Evolutionary conservation across 2,797 vertebrate species (phyloP), one percentile per base, ranked within the genome.

Genomic region (Poecilia wingei): DNA sequence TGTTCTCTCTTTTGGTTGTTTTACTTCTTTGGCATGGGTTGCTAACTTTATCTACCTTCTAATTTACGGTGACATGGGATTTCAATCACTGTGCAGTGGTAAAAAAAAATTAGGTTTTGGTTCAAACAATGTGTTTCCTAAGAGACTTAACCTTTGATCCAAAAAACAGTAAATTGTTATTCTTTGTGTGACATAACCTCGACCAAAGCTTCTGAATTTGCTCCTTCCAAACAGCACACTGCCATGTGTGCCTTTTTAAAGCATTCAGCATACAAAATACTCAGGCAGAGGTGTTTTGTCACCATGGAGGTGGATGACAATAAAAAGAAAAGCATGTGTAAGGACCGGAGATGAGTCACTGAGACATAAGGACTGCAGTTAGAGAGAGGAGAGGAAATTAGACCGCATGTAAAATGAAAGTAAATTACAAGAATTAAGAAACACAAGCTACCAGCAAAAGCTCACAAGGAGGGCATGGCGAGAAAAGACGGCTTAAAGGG

Each of bases 261-360:
- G 68, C 61, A 74, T 61, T n/a, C 2, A 16, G 41, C 9, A 22
- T 66, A 43, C 70, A 76, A 82, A 80, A 81, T 72, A 78, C 25
- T 85, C 47, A 59, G 77, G 79, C 46, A 66, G 46, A 39, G 22
- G 22, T 70, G 3, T 79, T 86, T 80, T 77, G 78, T 84, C 75
- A 51, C 64, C 5, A 70, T 57, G 47, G 77, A 84, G 61, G 73
- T 74, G 70, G 46, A 74, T 74, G 66, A 72, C 66, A 45, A 31
- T 57, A 6, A 36, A 78, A 75, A 66, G 55, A 77, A 72, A 83
- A 81, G 31, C 61, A 70, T 66, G 66, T 74, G 72, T 28, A 70
- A 3, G 59, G 61, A 85, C 33, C 73, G 71, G 41, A 82, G 57
- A 88, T 84, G 84, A 89, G 78, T 84, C 66, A 76, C 72, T 77